Percentiles rank a stretch among this genome's conserved stretches.
Conservation (phyloP, 2,888 invertebrate species). For the Torymus auratus region DNA sequence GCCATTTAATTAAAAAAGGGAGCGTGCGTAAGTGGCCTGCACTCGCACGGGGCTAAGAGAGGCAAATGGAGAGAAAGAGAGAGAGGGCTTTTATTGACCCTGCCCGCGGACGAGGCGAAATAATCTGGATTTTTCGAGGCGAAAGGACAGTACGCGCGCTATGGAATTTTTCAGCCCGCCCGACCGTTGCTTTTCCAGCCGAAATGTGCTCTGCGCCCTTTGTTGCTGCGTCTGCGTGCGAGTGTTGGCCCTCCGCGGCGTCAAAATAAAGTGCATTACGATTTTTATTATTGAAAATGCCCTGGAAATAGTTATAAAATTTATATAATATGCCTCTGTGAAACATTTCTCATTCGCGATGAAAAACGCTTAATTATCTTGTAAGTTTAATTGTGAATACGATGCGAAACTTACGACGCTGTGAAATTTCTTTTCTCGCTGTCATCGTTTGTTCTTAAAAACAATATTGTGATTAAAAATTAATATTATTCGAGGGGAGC, state of each 20-base stretch:
- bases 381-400: background rate
- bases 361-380: background rate
- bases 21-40: slow-evolving; percentile 40
- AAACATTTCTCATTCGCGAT: background rate
- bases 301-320: too few relatives aligned
- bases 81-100: slow-evolving; percentile 45
- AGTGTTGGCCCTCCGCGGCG: background rate
- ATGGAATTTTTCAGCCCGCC: slow-evolving; percentile 25
- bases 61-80: background rate
- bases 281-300: background rate
- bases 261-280: background rate
- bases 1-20: slow-evolving; percentile 53
- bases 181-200: too few relatives aligned
- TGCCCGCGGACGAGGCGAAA: slow-evolving; percentile 3
- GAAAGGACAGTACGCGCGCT: slow-evolving; percentile 1
- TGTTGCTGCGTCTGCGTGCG: background rate
- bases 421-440: background rate
- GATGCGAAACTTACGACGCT: background rate
- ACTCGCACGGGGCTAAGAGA: background rate
- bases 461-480: background rate
- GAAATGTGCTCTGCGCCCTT: background rate
- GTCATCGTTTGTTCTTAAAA: background rate
- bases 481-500: background rate
- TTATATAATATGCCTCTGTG: background rate
- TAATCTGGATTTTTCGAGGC: slow-evolving; percentile 39